Conservation (phyloP, 2,888 invertebrate species). For the Cephus pygmeus region DNA sequence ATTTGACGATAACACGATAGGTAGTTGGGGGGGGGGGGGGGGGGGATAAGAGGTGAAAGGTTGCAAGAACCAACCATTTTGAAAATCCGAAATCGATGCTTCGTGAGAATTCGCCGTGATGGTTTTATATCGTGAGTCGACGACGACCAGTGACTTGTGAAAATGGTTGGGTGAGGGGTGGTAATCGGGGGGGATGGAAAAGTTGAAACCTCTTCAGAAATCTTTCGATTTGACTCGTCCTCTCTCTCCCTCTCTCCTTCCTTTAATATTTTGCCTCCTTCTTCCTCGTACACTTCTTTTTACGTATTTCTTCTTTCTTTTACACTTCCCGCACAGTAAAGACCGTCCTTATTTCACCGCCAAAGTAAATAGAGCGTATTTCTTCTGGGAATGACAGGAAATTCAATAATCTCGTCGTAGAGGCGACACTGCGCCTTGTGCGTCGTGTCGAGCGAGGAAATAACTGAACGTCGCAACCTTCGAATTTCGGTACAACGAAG, state of each 20-base stretch:
- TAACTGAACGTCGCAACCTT: too few species aligned
- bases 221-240: too few species aligned
- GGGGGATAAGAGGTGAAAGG: neutral
- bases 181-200: neutral
- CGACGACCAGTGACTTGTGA: too few species aligned
- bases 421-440: conserved; percentile 1
- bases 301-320: conserved; percentile 21
- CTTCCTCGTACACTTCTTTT: neutral
- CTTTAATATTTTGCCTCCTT: neutral
- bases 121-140: too few species aligned
- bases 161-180: neutral
- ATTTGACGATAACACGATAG: too few species aligned
- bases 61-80: neutral
- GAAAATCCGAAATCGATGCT: neutral
- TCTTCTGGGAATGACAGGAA: conserved; percentile 64
- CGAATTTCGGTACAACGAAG: too few species aligned
- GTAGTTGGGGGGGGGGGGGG: neutral
- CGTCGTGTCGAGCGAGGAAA: neutral
- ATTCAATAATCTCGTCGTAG: conserved; percentile 54
- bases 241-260: too few species aligned
- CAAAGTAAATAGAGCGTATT: conserved; percentile 59
- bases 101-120: neutral
- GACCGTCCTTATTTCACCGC: conserved; percentile 16
- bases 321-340: conserved; percentile 15
- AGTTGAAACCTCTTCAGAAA: neutral